These are phyloP conservation scores for Zaprionus lachaisei DNA, from an alignment of 1,140 invertebrate genomes.

Conservation along the genomic window DNA sequence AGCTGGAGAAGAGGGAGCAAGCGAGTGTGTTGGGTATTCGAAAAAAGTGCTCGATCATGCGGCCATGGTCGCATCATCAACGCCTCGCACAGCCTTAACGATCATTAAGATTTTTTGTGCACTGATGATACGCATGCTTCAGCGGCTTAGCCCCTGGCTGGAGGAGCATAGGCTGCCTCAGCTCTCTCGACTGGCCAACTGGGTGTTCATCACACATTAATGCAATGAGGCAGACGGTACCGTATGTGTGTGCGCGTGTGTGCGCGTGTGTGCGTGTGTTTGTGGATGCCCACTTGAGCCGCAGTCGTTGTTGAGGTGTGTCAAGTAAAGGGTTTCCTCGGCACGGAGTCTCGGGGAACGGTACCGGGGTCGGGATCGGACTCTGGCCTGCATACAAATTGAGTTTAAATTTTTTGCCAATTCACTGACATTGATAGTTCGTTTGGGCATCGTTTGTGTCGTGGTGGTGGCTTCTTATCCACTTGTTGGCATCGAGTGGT, in stretches of 20 bases:
- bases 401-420: slow-evolving; percentile 84
- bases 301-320: slow-evolving; percentile 71
- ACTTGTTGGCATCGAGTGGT: slow-evolving; percentile 84
- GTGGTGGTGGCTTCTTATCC: slow-evolving; percentile 84
- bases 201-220: slow-evolving; percentile 76
- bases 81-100: slow-evolving; percentile 59
- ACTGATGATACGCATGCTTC: slow-evolving; percentile 75
- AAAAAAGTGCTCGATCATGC: slow-evolving; percentile 67
- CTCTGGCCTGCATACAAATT: slow-evolving; percentile 81
- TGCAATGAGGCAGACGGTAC: slow-evolving; percentile 65
- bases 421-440: slow-evolving; percentile 84
- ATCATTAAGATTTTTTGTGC: slow-evolving; percentile 80
- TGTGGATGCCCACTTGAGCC: slow-evolving; percentile 65
- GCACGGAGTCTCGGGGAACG: slow-evolving; percentile 6
- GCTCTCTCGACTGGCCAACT: slow-evolving; percentile 42
- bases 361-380: slow-evolving; percentile 13
- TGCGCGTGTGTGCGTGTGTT: slow-evolving; percentile 22
- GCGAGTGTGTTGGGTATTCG: slow-evolving; percentile 40
- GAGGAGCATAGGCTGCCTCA: slow-evolving; percentile 52
- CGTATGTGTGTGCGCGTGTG: slow-evolving; percentile 19
- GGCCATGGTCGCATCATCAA: slow-evolving; percentile 59
- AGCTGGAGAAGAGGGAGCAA: slow-evolving; percentile 2
- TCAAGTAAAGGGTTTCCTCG: slow-evolving; percentile 80
- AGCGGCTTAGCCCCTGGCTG: slow-evolving; percentile 62
- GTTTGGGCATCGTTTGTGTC: slow-evolving; percentile 83